Evolutionary conservation across 2,888 invertebrate genomes (phyloP).

Genomic region (Agriopis marginaria): DNA sequence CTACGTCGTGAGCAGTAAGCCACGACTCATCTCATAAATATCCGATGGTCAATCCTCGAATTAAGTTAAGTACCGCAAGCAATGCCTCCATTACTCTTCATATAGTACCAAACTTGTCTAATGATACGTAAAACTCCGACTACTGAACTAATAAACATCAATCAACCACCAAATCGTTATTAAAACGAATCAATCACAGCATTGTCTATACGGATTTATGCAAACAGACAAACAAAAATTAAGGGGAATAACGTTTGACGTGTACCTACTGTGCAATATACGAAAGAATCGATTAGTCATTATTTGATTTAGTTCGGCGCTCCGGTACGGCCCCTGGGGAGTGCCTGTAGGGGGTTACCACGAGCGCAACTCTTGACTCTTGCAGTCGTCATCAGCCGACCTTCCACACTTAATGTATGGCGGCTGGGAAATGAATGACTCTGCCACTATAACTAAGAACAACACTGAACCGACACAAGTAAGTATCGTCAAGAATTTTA

Average conservation of each 20-base stretch:
- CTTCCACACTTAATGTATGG: constrained; percentile 82
- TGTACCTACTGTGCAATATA: constrained; percentile 87
- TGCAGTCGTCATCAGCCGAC: constrained; percentile 77
- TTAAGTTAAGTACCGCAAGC: constrained; percentile 81
- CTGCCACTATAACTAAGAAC: constrained; percentile 51
- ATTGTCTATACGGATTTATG: constrained; percentile 84
- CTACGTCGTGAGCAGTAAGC: constrained; percentile 66
- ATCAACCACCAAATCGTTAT: constrained; percentile 80
- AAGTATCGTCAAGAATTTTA: constrained; percentile 45
- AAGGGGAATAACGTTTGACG: constrained; percentile 84
- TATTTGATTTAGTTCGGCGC: constrained; percentile 86
- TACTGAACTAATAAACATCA: constrained; percentile 86
- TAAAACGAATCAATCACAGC: constrained; percentile 83
- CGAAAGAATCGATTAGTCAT: constrained; percentile 85
- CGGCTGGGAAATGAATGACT: constrained; percentile 68
- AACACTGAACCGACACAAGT: constrained; percentile 38
- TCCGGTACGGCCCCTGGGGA: constrained; percentile 74
- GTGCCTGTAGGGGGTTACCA: constrained; percentile 79
- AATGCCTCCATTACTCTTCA: constrained; percentile 81
- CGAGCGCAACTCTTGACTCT: constrained; percentile 71
- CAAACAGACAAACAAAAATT: constrained; percentile 82
- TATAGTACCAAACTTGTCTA: constrained; percentile 79
- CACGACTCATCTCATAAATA: constrained; percentile 72
- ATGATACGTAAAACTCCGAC: constrained; percentile 84
- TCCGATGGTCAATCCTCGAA: constrained; percentile 75